phyloP scores from a whole-genome alignment of 2,888 invertebrate genomes.

The Beris morrisii region DNA sequence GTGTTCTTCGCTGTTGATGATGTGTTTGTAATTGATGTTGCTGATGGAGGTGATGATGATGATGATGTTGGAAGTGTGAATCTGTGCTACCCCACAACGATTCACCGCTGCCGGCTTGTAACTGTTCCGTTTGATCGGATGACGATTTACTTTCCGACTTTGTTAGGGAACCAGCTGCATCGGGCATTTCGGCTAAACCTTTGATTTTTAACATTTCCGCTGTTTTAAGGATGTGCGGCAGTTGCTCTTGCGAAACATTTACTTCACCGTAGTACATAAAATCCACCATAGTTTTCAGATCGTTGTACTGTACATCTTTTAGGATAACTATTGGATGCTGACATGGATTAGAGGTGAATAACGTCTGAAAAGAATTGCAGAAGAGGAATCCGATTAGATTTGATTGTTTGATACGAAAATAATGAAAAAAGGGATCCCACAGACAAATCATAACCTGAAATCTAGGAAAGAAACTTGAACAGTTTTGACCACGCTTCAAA shows the following conservation, averaged over 20 bases:
- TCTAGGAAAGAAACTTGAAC: too few relatives aligned
- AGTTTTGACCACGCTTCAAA: too few relatives aligned
- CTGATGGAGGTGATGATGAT: conserved; percentile 62
- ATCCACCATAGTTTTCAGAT: conserved; percentile 84
- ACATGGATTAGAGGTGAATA: conserved; percentile 84
- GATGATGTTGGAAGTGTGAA: conserved; percentile 62
- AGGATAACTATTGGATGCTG: conserved; percentile 88
- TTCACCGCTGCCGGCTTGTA: conserved; percentile 58
- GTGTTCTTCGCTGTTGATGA: conserved; percentile 66
- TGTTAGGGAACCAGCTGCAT: conserved; percentile 72
- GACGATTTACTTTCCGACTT: conserved; percentile 67
- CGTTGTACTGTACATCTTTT: conserved; percentile 84
- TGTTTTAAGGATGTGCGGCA: conserved; percentile 77
- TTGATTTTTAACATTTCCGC: conserved; percentile 87
- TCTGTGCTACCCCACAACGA: conserved; percentile 59
- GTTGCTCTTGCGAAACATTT: conserved; percentile 85
- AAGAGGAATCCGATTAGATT: not conserved
- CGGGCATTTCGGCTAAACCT: conserved; percentile 84
- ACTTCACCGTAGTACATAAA: conserved; percentile 94
- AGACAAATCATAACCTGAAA: too few relatives aligned
- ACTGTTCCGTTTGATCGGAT: conserved; percentile 56
- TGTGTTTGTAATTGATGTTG: conserved; percentile 60
- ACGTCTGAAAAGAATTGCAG: conserved; percentile 59
- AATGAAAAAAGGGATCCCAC: too few relatives aligned
- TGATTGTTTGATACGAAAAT: too few relatives aligned